Evolutionary conservation across 2,113 vertebrate species (phyloP).

Genomic region (Psittacula cyanocephala): DNA sequence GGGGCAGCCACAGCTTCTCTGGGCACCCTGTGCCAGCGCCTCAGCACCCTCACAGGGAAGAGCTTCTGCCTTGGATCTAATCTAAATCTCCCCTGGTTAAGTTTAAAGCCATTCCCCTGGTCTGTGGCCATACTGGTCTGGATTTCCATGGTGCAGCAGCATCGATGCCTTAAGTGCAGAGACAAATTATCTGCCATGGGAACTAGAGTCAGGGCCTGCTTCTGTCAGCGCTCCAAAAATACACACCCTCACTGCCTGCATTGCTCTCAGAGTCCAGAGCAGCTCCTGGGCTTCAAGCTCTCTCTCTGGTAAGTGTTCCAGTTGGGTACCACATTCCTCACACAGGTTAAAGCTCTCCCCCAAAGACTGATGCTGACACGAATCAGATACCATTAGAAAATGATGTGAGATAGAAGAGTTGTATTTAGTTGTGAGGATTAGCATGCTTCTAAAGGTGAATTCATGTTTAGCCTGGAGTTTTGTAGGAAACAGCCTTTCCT

Average conservation of each 20-base stretch:
- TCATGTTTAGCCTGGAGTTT: background rate
- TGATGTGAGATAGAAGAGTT: background rate
- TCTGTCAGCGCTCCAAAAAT: background rate
- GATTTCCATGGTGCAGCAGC: background rate
- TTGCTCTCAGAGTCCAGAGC: background rate
- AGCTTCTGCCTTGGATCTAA: background rate
- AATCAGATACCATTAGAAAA: background rate
- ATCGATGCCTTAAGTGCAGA: background rate
- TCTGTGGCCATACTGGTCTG: background rate
- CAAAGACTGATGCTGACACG: accelerated
- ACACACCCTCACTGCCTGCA: background rate
- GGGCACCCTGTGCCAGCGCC: background rate
- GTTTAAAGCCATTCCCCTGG: background rate
- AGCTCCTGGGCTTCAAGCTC: background rate
- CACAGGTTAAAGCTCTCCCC: background rate
- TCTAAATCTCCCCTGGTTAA: background rate
- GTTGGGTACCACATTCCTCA: background rate
- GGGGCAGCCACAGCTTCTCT: too few relatives aligned
- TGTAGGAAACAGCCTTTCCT: background rate
- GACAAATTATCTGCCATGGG: background rate
- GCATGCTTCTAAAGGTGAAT: background rate
- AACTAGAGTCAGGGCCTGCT: background rate
- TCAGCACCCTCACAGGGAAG: background rate
- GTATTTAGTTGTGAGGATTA: background rate
- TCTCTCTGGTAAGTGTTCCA: background rate